These are phyloP conservation scores for Platyscapa corneri DNA, from an alignment of 1,140 invertebrate genomes.

Conservation along the genomic window DNA sequence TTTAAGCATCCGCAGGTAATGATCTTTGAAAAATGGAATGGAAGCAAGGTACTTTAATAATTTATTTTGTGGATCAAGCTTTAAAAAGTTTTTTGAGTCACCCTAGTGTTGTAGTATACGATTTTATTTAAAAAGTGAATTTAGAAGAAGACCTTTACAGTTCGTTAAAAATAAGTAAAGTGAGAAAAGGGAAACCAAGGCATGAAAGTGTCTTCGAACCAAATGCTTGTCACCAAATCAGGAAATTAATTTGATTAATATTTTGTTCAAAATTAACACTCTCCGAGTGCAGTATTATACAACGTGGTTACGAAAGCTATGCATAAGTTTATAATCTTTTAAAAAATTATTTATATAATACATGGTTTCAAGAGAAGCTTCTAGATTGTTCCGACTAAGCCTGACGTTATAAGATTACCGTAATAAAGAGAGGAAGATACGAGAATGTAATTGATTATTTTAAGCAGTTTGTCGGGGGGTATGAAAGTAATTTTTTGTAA, in stretches of 20 bases:
- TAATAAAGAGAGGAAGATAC: constrained; percentile 6
- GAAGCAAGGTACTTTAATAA: too few species aligned
- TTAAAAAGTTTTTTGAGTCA: too few species aligned
- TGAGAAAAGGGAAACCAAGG: too few species aligned
- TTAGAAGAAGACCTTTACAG: too few species aligned
- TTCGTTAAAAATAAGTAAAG: too few species aligned
- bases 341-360: neutral
- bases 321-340: neutral
- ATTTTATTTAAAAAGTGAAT: too few species aligned
- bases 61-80: too few species aligned
- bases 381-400: neutral
- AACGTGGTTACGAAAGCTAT: neutral
- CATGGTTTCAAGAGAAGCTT: neutral
- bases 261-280: neutral
- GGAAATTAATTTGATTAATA: neutral
- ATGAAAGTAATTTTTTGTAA: constrained; percentile 7
- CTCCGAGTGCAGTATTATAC: neutral
- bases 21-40: too few species aligned
- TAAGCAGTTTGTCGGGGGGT: neutral
- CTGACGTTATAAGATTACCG: neutral
- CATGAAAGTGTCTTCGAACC: too few species aligned
- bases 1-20: too few species aligned
- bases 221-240: too few species aligned
- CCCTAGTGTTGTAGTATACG: too few species aligned
- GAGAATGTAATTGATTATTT: constrained; percentile 15